Evolutionary conservation across 2,888 invertebrate genomes (phyloP).

Genomic region (Malthinus flaveolus): DNA sequence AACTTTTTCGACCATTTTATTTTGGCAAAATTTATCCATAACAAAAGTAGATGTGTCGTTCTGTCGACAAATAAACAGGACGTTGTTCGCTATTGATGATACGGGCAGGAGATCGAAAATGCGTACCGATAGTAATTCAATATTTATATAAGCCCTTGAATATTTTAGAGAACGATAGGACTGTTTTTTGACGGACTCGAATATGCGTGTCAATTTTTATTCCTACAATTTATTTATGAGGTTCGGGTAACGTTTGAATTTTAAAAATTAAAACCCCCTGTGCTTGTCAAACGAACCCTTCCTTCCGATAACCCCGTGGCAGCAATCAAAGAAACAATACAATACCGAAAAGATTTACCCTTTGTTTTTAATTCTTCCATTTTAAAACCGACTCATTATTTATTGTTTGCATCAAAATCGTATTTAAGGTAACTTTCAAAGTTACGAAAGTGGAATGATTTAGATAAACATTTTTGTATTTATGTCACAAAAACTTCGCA

Average conservation of each 20-base stretch:
- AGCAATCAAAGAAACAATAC: slow-evolving; percentile 26
- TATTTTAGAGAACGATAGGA: slow-evolving; percentile 33
- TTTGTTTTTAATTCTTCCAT: slow-evolving; percentile 12
- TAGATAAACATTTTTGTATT: slow-evolving; percentile 6
- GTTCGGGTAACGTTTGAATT: slow-evolving; percentile 28
- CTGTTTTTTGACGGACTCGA: slow-evolving; percentile 32
- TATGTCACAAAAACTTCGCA: neutral
- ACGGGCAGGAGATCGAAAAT: slow-evolving; percentile 21
- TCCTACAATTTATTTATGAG: slow-evolving; percentile 31
- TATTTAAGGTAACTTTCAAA: slow-evolving; percentile 4
- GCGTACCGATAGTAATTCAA: slow-evolving; percentile 32
- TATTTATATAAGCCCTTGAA: slow-evolving; percentile 35
- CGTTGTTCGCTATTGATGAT: slow-evolving; percentile 21
- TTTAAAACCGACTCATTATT: slow-evolving; percentile 6
- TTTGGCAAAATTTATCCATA: neutral
- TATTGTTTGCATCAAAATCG: slow-evolving; percentile 4
- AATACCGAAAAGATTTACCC: slow-evolving; percentile 24
- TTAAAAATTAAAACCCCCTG: slow-evolving; percentile 31
- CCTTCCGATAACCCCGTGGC: slow-evolving; percentile 26
- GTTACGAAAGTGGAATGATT: slow-evolving; percentile 5
- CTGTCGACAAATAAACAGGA: slow-evolving; percentile 13
- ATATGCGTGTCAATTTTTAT: slow-evolving; percentile 33
- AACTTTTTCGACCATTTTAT: too few species aligned
- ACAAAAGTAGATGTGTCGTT: neutral
- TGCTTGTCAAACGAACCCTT: slow-evolving; percentile 30